Percentiles rank a stretch among this genome's conserved stretches.
Conservation (phyloP, 2,113 vertebrate genomes). For the Cariama cristata region DNA sequence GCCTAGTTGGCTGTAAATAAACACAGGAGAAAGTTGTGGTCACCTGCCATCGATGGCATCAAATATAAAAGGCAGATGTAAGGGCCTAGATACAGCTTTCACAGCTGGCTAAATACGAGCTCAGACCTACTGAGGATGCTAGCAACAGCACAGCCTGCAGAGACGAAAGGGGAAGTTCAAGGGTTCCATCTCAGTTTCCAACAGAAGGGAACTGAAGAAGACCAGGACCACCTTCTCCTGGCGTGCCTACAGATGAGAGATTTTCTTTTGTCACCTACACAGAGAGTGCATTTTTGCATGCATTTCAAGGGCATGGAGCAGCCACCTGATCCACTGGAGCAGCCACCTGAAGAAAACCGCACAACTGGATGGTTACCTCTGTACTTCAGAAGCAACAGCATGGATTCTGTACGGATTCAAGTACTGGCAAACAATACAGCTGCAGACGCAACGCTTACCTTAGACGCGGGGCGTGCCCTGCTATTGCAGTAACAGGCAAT, state of each 20-base stretch:
- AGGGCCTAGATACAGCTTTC: not conserved
- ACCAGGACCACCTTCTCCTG: rapidly evolving
- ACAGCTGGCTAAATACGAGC: rapidly evolving
- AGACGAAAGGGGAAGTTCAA: not conserved
- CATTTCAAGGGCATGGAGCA: not conserved
- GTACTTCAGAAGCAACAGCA: no score
- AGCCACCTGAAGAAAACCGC: not conserved
- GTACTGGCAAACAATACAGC: not conserved
- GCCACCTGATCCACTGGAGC: not conserved
- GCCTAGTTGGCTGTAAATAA: not conserved
- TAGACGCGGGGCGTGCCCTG: rapidly evolving
- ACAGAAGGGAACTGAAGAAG: not conserved
- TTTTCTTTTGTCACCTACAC: not conserved
- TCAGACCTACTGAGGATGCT: rapidly evolving
- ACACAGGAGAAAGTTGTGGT: not conserved
- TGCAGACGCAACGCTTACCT: rapidly evolving
- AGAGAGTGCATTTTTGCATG: not conserved
- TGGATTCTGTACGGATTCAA: not conserved
- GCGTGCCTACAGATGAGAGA: rapidly evolving
- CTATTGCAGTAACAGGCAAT: rapidly evolving
- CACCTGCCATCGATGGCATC: not conserved
- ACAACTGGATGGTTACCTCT: no score
- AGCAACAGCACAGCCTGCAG: not conserved
- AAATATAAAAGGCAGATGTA: rapidly evolving
- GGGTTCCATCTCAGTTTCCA: not conserved